Conservation (phyloP, 2,888 invertebrate genomes). For the Philaethria dido region DNA sequence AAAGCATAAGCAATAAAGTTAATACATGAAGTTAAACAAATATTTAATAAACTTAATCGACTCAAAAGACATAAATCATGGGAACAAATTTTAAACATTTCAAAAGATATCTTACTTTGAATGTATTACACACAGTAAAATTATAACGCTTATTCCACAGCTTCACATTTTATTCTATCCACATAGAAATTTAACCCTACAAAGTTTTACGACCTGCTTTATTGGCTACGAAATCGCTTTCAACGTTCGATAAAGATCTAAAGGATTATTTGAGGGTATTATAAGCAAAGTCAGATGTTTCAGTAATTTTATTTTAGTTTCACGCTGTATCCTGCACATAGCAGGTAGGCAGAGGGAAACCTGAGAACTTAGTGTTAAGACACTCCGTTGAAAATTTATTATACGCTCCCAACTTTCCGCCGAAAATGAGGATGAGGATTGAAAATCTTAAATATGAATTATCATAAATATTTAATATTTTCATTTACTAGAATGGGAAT, state of each 20-base stretch:
- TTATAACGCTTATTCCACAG: slow-evolving; percentile 18
- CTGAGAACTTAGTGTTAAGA: no score
- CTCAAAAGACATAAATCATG: neutral
- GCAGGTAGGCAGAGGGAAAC: no score
- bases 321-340: no score
- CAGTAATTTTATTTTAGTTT: no score
- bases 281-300: slow-evolving; percentile 19
- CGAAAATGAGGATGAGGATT: no score
- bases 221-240: slow-evolving; percentile 15
- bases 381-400: no score
- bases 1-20: no score
- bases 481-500: no score
- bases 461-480: no score
- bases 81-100: neutral
- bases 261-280: slow-evolving; percentile 21
- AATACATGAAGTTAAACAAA: no score
- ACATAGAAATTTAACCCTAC: slow-evolving; percentile 21
- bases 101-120: slow-evolving; percentile 5
- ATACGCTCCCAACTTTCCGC: no score
- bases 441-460: no score
- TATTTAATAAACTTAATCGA: neutral
- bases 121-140: slow-evolving; percentile 1
- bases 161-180: slow-evolving; percentile 17
- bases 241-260: slow-evolving; percentile 16
- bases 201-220: slow-evolving; percentile 25